Evolutionary conservation across 2,797 vertebrate genomes (phyloP), one percentile per base, ranked within the genome.

Genomic region (Phrynocephalus vlangalii): DNA sequence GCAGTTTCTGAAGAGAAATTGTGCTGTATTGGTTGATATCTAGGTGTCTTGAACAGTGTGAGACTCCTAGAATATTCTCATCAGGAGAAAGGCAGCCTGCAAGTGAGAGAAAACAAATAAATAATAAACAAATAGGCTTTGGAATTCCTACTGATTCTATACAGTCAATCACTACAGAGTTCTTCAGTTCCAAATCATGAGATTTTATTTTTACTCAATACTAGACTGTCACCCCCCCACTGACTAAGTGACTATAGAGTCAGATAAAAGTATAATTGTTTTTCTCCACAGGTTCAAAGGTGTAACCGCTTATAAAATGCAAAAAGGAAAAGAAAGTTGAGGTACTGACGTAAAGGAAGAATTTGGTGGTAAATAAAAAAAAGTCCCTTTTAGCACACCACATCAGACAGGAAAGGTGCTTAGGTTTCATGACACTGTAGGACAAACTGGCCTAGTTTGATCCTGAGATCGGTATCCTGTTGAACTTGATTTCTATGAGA

Each of bases 321-420:
- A 73, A 73, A 28, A 15, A 6, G 70, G 66, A 66, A 81, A 84
- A 44, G 73, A 68, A 85, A 79, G 20, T 30, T 85, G 63, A 56
- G 76, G 28, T 38, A 56, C 76, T 80, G 67, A 86, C 13, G 77
- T 80, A 38, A 71, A 79, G 77, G 50, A 86, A 86, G 67, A 86
- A 72, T 67, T 79, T 24, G 16, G 77, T 71, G n/a, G 30, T 24
- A 33, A 73, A 18, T 13, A 26, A 22, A 68, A 52, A 52, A 86
- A 79, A 30, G 75, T 87, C 44, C 81, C 26, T 71, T 87, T 30
- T 44, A 28, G 56, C 80, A 88, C 7, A 48, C 33, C 48, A 60
- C 48, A 78, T 6, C 30, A 63, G 1, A 18, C 26, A 60, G 50
- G 75, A 70, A 78, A 30, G 80, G 33, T 82, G 48, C 73, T 83